Evolutionary conservation across 2,113 vertebrate species (phyloP).

Genomic region (Dinomys branickii): DNA sequence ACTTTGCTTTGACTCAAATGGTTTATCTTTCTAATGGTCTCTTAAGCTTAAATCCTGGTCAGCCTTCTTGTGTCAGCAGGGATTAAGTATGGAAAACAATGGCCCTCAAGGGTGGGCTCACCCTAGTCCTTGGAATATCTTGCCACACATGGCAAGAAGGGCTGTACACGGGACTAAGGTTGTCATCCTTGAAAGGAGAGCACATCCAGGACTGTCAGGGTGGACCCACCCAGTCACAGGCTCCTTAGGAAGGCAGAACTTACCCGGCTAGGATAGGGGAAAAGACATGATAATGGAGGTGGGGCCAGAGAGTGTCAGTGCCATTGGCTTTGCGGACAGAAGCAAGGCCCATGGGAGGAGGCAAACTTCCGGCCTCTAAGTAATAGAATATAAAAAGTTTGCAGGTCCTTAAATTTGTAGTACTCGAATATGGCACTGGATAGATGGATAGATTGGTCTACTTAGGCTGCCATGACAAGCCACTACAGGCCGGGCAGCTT

Average conservation of each 20-base stretch:
- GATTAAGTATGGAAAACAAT: not conserved
- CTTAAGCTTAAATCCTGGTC: not conserved
- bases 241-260: not conserved
- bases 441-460: too few relatives aligned
- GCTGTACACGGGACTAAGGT: not conserved
- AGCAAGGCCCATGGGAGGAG: not conserved
- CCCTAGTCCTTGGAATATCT: not conserved
- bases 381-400: not conserved
- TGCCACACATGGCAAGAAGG: not conserved
- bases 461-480: too few relatives aligned
- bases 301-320: not conserved
- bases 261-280: not conserved
- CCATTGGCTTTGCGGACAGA: not conserved
- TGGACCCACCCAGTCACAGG: not conserved
- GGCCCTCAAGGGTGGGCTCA: fast-evolving
- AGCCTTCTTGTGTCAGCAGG: not conserved
- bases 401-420: not conserved
- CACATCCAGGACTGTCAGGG: not conserved
- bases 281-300: not conserved
- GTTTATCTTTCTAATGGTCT: not conserved
- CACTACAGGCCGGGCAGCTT: not conserved
- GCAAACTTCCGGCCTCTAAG: not conserved
- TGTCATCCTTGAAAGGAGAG: not conserved
- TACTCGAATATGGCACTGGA: not conserved
- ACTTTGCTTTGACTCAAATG: not conserved